Percentiles rank a stretch among this genome's conserved stretches.
Conservation (phyloP, 2,797 vertebrate species). For the Fringilla coelebs region DNA sequence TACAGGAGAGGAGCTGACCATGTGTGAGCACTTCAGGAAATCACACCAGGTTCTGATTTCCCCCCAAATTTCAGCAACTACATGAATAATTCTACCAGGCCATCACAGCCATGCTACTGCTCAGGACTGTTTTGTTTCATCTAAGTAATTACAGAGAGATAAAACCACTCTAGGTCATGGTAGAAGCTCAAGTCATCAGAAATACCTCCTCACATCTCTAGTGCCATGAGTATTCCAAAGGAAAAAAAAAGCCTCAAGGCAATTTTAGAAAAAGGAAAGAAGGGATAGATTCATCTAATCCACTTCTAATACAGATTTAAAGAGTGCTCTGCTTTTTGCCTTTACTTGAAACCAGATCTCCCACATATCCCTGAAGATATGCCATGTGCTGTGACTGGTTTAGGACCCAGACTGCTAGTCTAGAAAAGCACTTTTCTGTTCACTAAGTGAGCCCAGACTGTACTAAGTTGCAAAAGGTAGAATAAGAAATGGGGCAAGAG, state of each 20-base stretch:
- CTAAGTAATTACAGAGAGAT: not conserved
- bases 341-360: not conserved
- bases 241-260: not conserved
- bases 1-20: not conserved
- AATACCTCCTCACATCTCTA: not conserved
- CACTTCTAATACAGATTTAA: not conserved
- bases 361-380: not conserved
- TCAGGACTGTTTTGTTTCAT: not conserved
- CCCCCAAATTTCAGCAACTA: slow-evolving; percentile 19
- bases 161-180: not conserved
- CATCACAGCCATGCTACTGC: not conserved
- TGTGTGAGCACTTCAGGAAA: slow-evolving; percentile 21
- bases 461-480: not conserved
- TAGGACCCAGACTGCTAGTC: not conserved
- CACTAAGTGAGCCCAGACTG: not conserved
- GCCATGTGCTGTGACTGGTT: not conserved
- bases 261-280: not conserved
- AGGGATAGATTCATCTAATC: not conserved
- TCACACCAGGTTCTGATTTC: slow-evolving; percentile 5
- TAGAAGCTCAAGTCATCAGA: not conserved
- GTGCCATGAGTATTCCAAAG: not conserved
- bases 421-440: not conserved
- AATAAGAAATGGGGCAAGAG: not conserved
- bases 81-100: not conserved
- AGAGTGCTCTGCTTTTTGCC: not conserved